Percentiles rank a stretch among this genome's conserved stretches.
Conservation (phyloP, 2,888 invertebrate species). For the Apocheima hispidaria region DNA sequence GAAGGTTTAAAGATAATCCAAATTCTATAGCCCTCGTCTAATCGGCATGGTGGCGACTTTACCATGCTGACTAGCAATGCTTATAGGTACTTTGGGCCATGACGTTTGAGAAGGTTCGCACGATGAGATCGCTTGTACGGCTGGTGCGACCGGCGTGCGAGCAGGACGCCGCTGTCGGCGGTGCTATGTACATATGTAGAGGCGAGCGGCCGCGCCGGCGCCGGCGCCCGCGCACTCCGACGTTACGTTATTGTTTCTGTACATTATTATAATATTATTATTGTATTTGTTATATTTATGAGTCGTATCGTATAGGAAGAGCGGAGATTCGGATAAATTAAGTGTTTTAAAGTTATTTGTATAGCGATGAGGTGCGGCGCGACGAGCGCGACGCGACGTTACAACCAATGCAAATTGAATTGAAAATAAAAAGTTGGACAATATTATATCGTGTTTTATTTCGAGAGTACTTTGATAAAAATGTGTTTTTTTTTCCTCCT, state of each 20-base stretch:
- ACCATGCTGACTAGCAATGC: too few species aligned
- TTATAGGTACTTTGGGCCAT: too few species aligned
- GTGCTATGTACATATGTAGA: slow-evolving; percentile 10
- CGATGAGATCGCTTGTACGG: not conserved
- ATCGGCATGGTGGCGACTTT: too few species aligned
- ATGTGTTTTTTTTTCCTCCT: too few species aligned
- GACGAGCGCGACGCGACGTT: slow-evolving; percentile 45
- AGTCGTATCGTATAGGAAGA: slow-evolving; percentile 52
- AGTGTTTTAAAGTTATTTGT: slow-evolving; percentile 64
- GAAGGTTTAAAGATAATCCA: too few species aligned
- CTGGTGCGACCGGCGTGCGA: not conserved
- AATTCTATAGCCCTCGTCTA: too few species aligned
- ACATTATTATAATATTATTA: slow-evolving; percentile 67
- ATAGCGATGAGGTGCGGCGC: slow-evolving; percentile 47
- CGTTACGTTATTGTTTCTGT: slow-evolving; percentile 70
- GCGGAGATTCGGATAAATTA: slow-evolving; percentile 59
- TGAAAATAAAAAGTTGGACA: slow-evolving; percentile 78
- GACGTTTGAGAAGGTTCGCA: not conserved
- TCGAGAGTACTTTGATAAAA: not conserved
- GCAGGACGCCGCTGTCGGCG: not conserved
- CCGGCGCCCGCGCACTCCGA: not conserved
- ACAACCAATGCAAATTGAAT: slow-evolving; percentile 59
- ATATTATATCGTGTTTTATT: slow-evolving; percentile 61
- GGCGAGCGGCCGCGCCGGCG: slow-evolving; percentile 9
- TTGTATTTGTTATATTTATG: slow-evolving; percentile 79